Evolutionary conservation across 2,888 invertebrate genomes (phyloP), one percentile per base, ranked within the genome.

Genomic region (Drosophila anomelani): DNA sequence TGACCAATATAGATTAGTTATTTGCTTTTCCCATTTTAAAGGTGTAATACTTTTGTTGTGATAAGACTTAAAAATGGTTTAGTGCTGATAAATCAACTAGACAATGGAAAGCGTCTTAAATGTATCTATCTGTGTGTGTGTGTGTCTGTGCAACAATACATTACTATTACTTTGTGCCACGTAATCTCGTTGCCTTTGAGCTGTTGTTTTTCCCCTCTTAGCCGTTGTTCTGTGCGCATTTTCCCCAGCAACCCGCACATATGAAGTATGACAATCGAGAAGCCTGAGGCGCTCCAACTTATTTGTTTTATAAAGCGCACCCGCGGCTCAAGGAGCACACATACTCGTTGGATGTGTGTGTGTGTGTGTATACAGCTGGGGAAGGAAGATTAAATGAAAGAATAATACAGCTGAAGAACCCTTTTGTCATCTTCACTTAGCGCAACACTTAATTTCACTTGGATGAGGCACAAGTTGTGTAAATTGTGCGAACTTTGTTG

Each of bases 401-500:
- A 84, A 84, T 84, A 84, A 84, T 84, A 84, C 79, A 84, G 84
- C 87, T 89, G 84, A 86, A 89, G 84, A 89, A 84, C 89, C 84
- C 89, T 89, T 84, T 84, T 89, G 89, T 84, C 84, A 84, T 84
- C 87, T 84, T 84, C 84, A 84, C 84, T 80, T 85, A 86, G 83
- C 78, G 78, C 88, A 82, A 88, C 90, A 88, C 85, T 88, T 88
- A 88, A 89, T 89, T 85, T 89, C 85, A 88, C 83, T 88, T 80
- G 83, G 76, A 73, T 78, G 77, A 46, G 54, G 44, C 60, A 29
- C 51, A 84, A 89, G 85, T 87, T 84, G 84, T 84, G 84, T 89
- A 84, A 84, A 84, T 84, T 84, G 84, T 84, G 89, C 87, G 79
- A 84, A 84, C 89, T 84, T 84, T 88, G 83, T 83, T 78, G 88